Conservation (phyloP, 1,140 invertebrate genomes). For the Lycorma delicatula region DNA sequence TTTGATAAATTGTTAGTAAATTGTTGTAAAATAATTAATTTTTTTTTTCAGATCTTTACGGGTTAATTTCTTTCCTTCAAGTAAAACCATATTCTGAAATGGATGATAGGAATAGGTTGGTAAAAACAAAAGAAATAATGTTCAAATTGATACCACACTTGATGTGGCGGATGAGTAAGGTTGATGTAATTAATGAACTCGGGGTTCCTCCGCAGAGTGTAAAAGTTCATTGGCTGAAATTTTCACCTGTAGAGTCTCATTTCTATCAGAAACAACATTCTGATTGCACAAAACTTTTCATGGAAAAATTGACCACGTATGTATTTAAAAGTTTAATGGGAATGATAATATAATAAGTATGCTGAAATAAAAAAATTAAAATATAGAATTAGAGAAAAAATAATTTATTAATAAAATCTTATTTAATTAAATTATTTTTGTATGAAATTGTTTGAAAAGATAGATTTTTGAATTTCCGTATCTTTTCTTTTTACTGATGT, state of each 20-base stretch:
- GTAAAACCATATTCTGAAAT: not conserved
- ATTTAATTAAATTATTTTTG: no score
- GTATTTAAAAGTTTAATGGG: no score
- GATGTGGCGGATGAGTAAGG: slow-evolving; percentile 62
- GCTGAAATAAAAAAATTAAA: no score
- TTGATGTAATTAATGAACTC: slow-evolving; percentile 47
- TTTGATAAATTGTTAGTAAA: no score
- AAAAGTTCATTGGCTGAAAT: slow-evolving; percentile 38
- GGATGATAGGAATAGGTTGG: not conserved
- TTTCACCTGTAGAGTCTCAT: slow-evolving; percentile 44
- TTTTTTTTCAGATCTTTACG: slow-evolving; percentile 63
- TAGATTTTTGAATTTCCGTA: no score
- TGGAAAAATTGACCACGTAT: no score
- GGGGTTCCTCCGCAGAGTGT: slow-evolving; percentile 42
- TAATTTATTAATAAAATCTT: no score
- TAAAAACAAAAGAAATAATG: slow-evolving; percentile 34
- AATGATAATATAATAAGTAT: no score
- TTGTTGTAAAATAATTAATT: no score
- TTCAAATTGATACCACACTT: slow-evolving; percentile 48
- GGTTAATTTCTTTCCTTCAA: slow-evolving; percentile 58
- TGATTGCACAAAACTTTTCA: slow-evolving; percentile 32
- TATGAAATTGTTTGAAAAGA: no score
- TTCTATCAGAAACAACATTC: slow-evolving; percentile 44
- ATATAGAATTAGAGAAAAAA: no score
- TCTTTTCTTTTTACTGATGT: no score